A percentile compares a stretch with the other conserved stretches of the same genome.
These are phyloP conservation scores for Teinopalpus imperialis DNA, from an alignment of 2,888 invertebrate genomes.

Conservation along the genomic window DNA sequence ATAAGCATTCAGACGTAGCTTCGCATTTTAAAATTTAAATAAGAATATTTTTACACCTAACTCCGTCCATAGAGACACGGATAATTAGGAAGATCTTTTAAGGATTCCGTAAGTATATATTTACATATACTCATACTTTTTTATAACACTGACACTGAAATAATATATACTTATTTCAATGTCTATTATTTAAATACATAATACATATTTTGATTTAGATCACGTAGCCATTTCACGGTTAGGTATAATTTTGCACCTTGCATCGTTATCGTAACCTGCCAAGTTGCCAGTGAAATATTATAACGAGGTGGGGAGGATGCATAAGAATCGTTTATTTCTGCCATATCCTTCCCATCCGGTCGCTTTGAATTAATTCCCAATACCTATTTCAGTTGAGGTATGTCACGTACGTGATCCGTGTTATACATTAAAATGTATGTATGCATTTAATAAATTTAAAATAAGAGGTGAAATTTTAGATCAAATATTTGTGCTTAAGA, in stretches of 20 bases:
- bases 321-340: conserved; percentile 24
- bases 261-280: conserved; percentile 23
- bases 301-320: conserved; percentile 16
- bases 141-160: not conserved
- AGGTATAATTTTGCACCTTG: conserved; percentile 22
- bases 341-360: conserved; percentile 1
- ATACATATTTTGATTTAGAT: conserved; percentile 16
- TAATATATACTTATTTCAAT: not conserved
- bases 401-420: not conserved
- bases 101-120: too few species aligned
- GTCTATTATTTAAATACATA: conserved; percentile 1
- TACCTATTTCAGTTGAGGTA: not conserved
- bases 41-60: too few species aligned
- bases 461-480: too few species aligned
- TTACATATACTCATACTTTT: too few species aligned
- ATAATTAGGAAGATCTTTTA: too few species aligned
- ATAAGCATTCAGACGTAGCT: too few species aligned
- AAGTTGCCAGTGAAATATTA: conserved; percentile 24
- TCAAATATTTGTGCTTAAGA: too few species aligned
- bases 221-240: conserved; percentile 15
- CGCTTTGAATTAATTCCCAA: conserved; percentile 3
- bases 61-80: too few species aligned
- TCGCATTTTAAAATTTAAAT: too few species aligned
- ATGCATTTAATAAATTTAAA: too few species aligned
- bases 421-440: too few species aligned